Conservation (phyloP, 1,140 invertebrate genomes). For the Neodiprion virginianus region DNA sequence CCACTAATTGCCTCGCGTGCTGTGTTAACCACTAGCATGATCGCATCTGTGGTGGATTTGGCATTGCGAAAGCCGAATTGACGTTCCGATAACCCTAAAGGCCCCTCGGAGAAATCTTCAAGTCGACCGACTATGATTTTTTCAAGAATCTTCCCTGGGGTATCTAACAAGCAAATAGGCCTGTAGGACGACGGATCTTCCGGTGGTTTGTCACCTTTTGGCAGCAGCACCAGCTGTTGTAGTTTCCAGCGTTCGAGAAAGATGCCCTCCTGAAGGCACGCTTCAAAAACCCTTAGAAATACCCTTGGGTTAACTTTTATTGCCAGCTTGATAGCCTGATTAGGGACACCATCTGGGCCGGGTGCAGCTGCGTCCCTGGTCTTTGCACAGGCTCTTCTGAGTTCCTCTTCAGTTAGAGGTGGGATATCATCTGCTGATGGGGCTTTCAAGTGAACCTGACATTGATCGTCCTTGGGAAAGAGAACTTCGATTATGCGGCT, state of each 20-base stretch:
- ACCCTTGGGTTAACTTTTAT: conserved; percentile 8
- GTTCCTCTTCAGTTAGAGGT: conserved; percentile 23
- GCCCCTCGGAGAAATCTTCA: conserved; percentile 21
- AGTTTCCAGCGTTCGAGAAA: conserved; percentile 29
- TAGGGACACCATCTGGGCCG: conserved; percentile 29
- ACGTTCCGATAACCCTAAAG: conserved; percentile 22
- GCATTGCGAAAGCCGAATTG: conserved; percentile 48
- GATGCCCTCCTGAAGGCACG: conserved; percentile 19
- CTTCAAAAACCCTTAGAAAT: conserved; percentile 26
- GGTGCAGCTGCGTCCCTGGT: conserved; percentile 27
- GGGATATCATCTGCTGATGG: not conserved
- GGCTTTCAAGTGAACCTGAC: not conserved
- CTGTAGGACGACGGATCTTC: conserved; percentile 24
- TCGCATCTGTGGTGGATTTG: conserved; percentile 51
- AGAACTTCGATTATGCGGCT: conserved; percentile 4
- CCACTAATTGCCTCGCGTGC: not conserved
- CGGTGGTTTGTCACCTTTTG: conserved; percentile 24
- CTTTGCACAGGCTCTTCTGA: conserved; percentile 13
- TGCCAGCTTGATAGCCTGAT: conserved; percentile 21
- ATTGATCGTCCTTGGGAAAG: conserved; percentile 12
- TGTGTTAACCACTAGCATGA: conserved; percentile 21
- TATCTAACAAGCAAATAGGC: conserved; percentile 38
- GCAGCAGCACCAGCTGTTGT: conserved; percentile 24
- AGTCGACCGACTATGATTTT: conserved; percentile 27
- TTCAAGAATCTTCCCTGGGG: conserved; percentile 33